phyloP scores from a whole-genome alignment of 1,140 invertebrate genomes.

The Papilio helenus region DNA sequence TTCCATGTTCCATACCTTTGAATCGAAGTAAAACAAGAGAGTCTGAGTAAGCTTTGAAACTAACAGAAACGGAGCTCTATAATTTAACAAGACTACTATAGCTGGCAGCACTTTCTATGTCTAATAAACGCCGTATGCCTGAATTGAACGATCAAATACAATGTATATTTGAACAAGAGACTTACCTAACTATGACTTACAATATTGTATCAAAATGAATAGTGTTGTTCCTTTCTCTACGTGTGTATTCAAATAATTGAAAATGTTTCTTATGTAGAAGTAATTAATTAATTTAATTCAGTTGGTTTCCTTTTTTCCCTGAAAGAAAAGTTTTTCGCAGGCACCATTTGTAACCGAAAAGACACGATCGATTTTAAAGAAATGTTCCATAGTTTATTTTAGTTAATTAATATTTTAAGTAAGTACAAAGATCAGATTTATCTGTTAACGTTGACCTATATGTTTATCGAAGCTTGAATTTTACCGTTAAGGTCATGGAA shows the following conservation, averaged over 20 bases:
- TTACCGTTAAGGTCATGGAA: slow-evolving; percentile 9
- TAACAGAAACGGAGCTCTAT: background rate
- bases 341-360: background rate
- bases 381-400: background rate
- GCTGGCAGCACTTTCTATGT: background rate
- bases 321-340: no score
- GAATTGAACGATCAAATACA: background rate
- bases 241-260: no score
- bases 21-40: background rate
- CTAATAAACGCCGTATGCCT: background rate
- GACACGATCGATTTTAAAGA: background rate
- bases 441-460: background rate
- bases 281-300: no score
- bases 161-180: background rate
- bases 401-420: background rate
- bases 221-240: no score
- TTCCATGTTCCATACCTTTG: background rate
- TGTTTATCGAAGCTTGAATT: slow-evolving; percentile 20
- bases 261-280: no score
- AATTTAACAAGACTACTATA: slow-evolving; percentile 4
- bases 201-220: background rate
- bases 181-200: slow-evolving; percentile 1
- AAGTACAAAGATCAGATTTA: background rate
- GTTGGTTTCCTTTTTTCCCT: no score
- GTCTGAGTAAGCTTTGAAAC: background rate